These are phyloP conservation scores for Ispidina lecontei DNA, from an alignment of 2,797 vertebrate species.

Conservation along the genomic window DNA sequence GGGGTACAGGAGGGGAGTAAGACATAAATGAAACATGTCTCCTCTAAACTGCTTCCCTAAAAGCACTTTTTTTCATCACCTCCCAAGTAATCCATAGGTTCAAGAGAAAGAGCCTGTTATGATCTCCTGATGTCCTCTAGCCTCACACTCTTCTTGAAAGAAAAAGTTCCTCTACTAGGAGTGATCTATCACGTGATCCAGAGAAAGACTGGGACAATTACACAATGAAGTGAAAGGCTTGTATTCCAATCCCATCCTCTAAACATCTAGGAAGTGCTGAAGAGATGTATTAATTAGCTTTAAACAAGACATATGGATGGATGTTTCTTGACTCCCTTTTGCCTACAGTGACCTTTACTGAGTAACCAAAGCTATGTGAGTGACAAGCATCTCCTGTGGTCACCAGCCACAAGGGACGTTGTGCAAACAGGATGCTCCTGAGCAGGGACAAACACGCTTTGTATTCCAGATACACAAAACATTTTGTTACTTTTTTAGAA, in stretches of 20 bases:
- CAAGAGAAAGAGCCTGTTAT: not conserved
- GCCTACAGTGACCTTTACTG: not conserved
- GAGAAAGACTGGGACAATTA: not conserved
- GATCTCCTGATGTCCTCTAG: not conserved
- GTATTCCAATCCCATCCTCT: not conserved
- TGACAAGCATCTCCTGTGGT: not conserved
- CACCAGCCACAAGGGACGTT: not conserved
- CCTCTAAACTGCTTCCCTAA: not conserved
- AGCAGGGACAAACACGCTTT: not conserved
- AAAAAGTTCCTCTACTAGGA: not conserved
- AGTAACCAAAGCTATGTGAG: not conserved
- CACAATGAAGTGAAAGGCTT: not conserved
- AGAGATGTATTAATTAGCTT: not conserved
- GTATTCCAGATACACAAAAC: not conserved
- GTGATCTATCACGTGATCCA: not conserved
- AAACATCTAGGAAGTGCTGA: not conserved
- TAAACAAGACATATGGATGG: not conserved
- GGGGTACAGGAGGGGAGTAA: not conserved
- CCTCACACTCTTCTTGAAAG: not conserved
- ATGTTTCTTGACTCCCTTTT: not conserved
- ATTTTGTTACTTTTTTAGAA: not conserved
- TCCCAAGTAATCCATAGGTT: not conserved
- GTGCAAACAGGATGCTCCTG: not conserved
- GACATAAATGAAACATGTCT: not conserved
- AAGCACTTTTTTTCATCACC: not conserved